Percentiles rank a stretch among this genome's conserved stretches.
Evolutionary conservation across 2,113 vertebrate genomes (phyloP).

Genomic region (Poeciliopsis retropinna): DNA sequence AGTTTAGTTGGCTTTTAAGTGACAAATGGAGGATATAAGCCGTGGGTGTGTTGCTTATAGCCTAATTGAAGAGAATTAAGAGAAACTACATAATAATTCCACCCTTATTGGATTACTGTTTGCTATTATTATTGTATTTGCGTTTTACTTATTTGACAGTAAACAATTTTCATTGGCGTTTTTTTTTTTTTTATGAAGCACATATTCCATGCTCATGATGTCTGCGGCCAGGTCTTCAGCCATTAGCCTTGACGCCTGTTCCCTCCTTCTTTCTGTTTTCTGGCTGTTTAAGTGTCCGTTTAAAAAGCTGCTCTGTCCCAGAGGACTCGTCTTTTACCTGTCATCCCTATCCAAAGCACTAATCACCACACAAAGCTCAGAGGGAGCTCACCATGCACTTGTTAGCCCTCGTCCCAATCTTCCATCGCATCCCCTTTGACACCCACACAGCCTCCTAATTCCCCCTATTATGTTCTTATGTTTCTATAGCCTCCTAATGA

Average conservation of each 20-base stretch:
- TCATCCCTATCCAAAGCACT: conserved; percentile 68
- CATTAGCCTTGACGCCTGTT: conserved; percentile 18
- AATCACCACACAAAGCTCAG: conserved; percentile 74
- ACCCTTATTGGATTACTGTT: not conserved
- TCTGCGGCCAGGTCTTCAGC: conserved; percentile 12
- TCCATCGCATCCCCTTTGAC: conserved; percentile 70
- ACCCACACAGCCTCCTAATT: conserved; percentile 77
- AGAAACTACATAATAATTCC: not conserved
- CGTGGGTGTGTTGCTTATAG: not conserved
- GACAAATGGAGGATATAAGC: conserved; percentile 44
- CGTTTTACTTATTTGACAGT: conserved; percentile 4
- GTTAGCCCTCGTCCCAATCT: conserved; percentile 74
- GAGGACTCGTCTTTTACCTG: conserved; percentile 77
- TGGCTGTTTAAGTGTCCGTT: conserved; percentile 75
- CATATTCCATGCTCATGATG: not conserved
- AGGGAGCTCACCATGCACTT: conserved; percentile 58
- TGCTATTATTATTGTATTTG: not conserved
- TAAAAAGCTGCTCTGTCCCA: conserved; percentile 65
- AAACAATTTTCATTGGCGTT: not conserved
- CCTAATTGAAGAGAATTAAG: not conserved
- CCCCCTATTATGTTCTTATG: conserved; percentile 80
- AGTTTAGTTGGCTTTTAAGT: conserved; percentile 75
- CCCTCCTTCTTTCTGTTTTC: conserved; percentile 41
- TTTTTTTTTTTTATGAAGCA: not conserved
- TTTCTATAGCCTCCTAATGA: conserved; percentile 80